Evolutionary conservation across 2,113 vertebrate genomes (phyloP).

Genomic region (Varanus komodoensis): DNA sequence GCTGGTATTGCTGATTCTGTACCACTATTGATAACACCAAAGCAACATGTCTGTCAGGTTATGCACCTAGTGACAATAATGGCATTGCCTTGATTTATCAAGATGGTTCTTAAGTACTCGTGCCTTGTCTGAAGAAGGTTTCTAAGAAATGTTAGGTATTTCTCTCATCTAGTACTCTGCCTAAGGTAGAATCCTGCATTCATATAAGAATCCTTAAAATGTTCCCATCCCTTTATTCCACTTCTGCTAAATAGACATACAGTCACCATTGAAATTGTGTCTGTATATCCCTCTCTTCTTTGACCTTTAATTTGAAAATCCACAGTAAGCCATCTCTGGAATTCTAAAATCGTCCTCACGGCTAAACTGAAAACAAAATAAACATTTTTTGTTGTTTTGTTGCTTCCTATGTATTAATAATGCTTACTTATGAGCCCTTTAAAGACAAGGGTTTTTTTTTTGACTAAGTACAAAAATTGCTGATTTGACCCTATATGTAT

Average conservation of each 20-base stretch:
- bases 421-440: not conserved
- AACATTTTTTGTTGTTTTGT: not conserved
- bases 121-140: not conserved
- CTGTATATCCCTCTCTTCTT: conserved; percentile 10
- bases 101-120: not conserved
- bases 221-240: not conserved
- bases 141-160: not conserved
- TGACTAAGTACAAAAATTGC: not conserved
- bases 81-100: not conserved
- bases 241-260: not conserved
- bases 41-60: too few relatives aligned
- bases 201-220: not conserved
- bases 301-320: conserved; percentile 29
- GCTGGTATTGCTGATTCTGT: too few relatives aligned
- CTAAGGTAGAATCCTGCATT: not conserved
- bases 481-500: not conserved
- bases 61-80: not conserved
- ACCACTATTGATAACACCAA: too few relatives aligned
- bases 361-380: not conserved
- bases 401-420: not conserved
- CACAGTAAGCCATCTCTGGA: not conserved
- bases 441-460: not conserved
- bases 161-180: not conserved
- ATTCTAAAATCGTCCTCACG: conserved; percentile 25
- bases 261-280: conserved; percentile 7